These are phyloP conservation scores for Zaprionus taronus DNA, from an alignment of 1,140 invertebrate species.

Conservation along the genomic window DNA sequence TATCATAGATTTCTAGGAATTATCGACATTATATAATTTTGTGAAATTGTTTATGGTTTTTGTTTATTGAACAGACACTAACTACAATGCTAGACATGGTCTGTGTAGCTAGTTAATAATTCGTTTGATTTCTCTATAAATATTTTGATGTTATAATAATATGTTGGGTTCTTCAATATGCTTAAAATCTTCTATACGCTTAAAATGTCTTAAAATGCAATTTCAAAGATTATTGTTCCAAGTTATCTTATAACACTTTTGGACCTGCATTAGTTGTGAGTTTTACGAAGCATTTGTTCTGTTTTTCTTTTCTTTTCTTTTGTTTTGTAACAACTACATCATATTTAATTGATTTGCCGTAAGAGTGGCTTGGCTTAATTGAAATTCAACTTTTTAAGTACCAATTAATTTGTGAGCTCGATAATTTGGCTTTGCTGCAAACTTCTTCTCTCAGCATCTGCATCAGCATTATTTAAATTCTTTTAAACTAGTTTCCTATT, in stretches of 20 bases:
- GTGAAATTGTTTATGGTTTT: slow-evolving; percentile 11
- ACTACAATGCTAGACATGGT: slow-evolving; percentile 19
- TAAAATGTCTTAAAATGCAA: slow-evolving; percentile 75
- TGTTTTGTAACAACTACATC: slow-evolving; percentile 27
- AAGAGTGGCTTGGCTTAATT: slow-evolving; percentile 33
- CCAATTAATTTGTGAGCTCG: slow-evolving; percentile 56
- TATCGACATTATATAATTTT: slow-evolving; percentile 38
- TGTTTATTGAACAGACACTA: slow-evolving; percentile 51
- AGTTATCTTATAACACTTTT: slow-evolving; percentile 79
- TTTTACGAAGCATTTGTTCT: slow-evolving; percentile 47
- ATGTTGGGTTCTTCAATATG: not conserved
- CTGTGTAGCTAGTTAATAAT: slow-evolving; percentile 37
- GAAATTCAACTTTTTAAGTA: slow-evolving; percentile 68
- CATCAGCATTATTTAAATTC: slow-evolving; percentile 20
- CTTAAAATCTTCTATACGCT: slow-evolving; percentile 7
- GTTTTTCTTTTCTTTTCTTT: slow-evolving; percentile 15
- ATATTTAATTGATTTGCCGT: slow-evolving; percentile 41
- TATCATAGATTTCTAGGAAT: slow-evolving; percentile 17
- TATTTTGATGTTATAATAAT: slow-evolving; percentile 22
- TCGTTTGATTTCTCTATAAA: slow-evolving; percentile 36
- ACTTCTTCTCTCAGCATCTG: slow-evolving; percentile 15
- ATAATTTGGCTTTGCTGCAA: slow-evolving; percentile 11
- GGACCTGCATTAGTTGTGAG: slow-evolving; percentile 68
- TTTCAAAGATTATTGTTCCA: slow-evolving; percentile 78
- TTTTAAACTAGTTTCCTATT: slow-evolving; percentile 27